Conservation (phyloP, 2,113 vertebrate species). For the Empidonax traillii region DNA sequence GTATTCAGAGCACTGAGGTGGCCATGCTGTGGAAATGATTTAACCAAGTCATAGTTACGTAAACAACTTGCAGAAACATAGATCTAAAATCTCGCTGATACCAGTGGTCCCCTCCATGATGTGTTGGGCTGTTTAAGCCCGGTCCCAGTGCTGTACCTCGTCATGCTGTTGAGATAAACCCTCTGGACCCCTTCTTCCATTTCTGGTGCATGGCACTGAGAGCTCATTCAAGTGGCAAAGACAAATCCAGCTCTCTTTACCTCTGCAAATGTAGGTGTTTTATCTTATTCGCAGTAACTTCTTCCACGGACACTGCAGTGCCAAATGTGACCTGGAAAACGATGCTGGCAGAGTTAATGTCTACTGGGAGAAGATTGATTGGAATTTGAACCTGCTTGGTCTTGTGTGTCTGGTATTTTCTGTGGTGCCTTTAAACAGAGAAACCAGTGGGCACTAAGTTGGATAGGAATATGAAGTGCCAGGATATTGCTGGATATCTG, state of each 20-base stretch:
- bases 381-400: neutral
- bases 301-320: neutral
- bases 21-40: neutral
- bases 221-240: neutral
- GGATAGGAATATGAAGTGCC: neutral
- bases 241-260: neutral
- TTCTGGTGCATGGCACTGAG: neutral
- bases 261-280: rapidly evolving
- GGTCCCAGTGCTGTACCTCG: neutral
- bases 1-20: neutral
- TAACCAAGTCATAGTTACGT: neutral
- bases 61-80: neutral
- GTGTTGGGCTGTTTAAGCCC: neutral
- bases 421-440: neutral
- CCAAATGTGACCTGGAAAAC: neutral
- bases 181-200: neutral
- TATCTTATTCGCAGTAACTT: neutral
- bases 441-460: neutral
- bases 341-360: neutral
- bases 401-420: neutral
- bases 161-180: neutral
- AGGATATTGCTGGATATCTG: neutral
- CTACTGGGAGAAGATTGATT: neutral
- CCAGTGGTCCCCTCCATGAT: neutral
- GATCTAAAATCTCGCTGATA: neutral